These are phyloP conservation scores for Brachionus manjavacas DNA, from an alignment of 1,140 invertebrate genomes.

Conservation along the genomic window DNA sequence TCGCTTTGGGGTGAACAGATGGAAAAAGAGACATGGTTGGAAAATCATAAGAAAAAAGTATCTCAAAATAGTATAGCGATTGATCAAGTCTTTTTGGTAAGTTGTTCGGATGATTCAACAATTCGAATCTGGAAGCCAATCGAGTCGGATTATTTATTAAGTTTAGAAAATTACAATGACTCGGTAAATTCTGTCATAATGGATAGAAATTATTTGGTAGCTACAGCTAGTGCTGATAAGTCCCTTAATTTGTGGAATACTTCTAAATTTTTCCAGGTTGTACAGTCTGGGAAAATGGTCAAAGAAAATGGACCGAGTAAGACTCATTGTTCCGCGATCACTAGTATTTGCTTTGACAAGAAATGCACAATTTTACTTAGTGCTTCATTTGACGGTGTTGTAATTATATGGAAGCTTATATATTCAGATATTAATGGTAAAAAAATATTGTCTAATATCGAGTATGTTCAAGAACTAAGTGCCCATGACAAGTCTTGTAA, in stretches of 20 bases:
- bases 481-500: conserved; percentile 16
- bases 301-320: background rate
- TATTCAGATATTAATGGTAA: background rate
- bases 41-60: conserved; percentile 32
- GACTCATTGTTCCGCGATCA: background rate
- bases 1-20: background rate
- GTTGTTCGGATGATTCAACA: conserved; percentile 53
- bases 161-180: conserved; percentile 18
- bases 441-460: background rate
- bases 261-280: background rate
- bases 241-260: background rate
- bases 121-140: conserved; percentile 53
- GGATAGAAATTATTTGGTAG: background rate
- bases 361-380: background rate
- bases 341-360: background rate
- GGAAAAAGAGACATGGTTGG: conserved; percentile 34
- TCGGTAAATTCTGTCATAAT: background rate
- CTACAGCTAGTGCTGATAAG: background rate
- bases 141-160: conserved; percentile 9
- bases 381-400: background rate
- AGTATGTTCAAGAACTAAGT: background rate
- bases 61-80: conserved; percentile 43
- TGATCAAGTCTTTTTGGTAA: conserved; percentile 50
- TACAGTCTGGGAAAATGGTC: background rate
- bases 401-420: background rate